Conservation (phyloP, 2,797 vertebrate species). For the Meda fulgida region DNA sequence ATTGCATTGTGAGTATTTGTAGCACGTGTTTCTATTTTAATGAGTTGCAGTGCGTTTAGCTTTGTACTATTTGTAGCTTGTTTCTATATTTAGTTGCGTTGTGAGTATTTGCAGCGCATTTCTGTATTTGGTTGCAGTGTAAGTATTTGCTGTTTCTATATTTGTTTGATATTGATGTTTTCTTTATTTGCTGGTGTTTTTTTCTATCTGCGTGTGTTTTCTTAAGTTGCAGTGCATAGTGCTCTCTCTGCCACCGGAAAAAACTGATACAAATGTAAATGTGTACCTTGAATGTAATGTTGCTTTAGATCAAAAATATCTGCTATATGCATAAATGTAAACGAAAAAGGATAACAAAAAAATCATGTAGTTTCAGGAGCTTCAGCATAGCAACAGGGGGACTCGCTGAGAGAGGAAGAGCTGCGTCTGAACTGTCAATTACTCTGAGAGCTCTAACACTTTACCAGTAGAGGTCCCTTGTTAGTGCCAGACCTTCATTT, state of each 20-base stretch:
- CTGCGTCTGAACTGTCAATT: slow-evolving; percentile 42
- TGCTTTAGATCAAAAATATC: not conserved
- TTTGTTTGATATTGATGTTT: not conserved
- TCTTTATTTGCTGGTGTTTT: not conserved
- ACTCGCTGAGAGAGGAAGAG: slow-evolving; percentile 5
- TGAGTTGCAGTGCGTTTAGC: too few species aligned
- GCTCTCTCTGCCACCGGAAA: not conserved
- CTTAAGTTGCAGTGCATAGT: not conserved
- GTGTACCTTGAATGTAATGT: not conserved
- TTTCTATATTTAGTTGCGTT: too few species aligned
- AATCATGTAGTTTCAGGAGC: not conserved
- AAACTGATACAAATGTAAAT: not conserved
- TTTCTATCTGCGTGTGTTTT: not conserved
- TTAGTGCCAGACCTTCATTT: slow-evolving; percentile 41
- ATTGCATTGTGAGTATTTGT: too few species aligned
- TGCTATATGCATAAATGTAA: not conserved
- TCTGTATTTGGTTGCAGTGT: too few species aligned
- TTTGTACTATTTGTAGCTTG: too few species aligned
- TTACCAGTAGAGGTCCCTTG: slow-evolving; percentile 29
- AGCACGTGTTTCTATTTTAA: too few species aligned
- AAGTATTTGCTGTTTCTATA: not conserved
- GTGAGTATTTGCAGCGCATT: too few species aligned
- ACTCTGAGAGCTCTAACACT: slow-evolving; percentile 16
- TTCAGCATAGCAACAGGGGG: slow-evolving; percentile 39
- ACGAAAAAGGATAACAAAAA: not conserved